Base-by-base conservation (phyloP, 1,140 invertebrate genomes). In the Dufourea novaeangliae region DNA sequence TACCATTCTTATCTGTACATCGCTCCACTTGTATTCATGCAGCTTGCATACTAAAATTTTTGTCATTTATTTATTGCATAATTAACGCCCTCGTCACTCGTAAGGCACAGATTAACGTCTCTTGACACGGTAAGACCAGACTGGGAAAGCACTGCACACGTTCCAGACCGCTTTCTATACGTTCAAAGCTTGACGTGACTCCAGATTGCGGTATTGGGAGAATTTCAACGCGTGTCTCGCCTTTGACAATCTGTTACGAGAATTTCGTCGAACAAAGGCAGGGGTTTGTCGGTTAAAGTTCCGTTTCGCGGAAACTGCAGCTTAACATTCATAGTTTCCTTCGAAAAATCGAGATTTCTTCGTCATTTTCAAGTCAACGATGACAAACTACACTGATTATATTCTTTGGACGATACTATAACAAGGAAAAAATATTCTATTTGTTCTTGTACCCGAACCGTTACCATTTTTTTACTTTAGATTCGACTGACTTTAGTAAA, bases 231-330 rank as follows among this genome's bases (percentile, higher is more conserved):
- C 20, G n/a, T 37, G n/a, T 37, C n/a, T 29, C 12, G 34, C 17
- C 12, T n/a, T 52, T 63, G 32, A 27, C 59, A 37, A 29, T 72
- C 14, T 32, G 39, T 8, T 14, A 14, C 17, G 32, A 29, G 62
- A 72, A 25, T 73, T 54, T 27, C 32, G 7, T 3, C 46, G 44
- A 22, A 66, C 44, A 41, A 73, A 39, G 61, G 20, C 11, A 22
- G 8, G 22, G 29, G 8, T 27, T 14, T 0, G 25, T 20, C 56
- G 14, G 22, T n/a, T 41, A 32, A 54, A 20, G 61, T 32, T 56
- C 25, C 52, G 52, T 1, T 7, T 37, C 0, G 34, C 10, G 1
- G 20, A 10, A 22, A 10, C 20, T 4, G 59, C 2, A 37, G 32
- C 34, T 61, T 61, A 37, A 39, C 34, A 7, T 20, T 5, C 2